Base-by-base conservation (phyloP, 2,888 invertebrate species). In the Melinaea marsaeus region DNA sequence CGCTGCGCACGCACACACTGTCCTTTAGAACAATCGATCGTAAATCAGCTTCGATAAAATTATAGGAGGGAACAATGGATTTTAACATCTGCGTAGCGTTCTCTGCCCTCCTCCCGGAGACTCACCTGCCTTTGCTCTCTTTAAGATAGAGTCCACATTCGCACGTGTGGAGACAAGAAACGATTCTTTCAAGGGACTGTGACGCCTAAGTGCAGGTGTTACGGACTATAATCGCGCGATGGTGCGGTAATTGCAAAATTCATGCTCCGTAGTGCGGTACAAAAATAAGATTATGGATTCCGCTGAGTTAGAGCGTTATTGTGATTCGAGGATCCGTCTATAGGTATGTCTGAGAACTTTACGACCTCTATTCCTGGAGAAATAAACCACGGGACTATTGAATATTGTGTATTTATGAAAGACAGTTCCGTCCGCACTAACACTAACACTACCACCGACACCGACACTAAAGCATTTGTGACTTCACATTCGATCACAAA, bases 221-320 rank as follows among this genome's bases (percentile, higher is more conserved):
- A 84, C 71, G 79, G 84, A 72, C 77, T 76, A 77, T 75, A 80
- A 80, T 90, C 74, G 81, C 74, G 63, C 79, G 79, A 63, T 66
- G 62, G 63, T 58, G 77, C 75, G 79, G 84, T 90, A 90, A 90
- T 90, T 90, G 90, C 90, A 86, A 90, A 90, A 90, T 90, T 90
- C 88, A 90, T 90, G 90, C 90, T 90, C 82, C 86, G 85, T 77
- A 83, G 90, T 86, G 90, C 90, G 87, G 90, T 89, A 89, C 90
- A 90, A 90, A 90, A 90, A 90, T 90, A 90, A 90, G 90, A 89
- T 90, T 90, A 90, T 90, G 90, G 90, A 90, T 90, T 90, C 90
- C 79, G 86, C 86, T 89, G 90, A 90, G 90, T 82, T 88, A 83
- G 81, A 80, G 81, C 84, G 89, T 88, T 90, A 90, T 90, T 90